These are phyloP conservation scores for Drosophila sechellia DNA, from an alignment of 1,140 invertebrate genomes.

Conservation along the genomic window DNA sequence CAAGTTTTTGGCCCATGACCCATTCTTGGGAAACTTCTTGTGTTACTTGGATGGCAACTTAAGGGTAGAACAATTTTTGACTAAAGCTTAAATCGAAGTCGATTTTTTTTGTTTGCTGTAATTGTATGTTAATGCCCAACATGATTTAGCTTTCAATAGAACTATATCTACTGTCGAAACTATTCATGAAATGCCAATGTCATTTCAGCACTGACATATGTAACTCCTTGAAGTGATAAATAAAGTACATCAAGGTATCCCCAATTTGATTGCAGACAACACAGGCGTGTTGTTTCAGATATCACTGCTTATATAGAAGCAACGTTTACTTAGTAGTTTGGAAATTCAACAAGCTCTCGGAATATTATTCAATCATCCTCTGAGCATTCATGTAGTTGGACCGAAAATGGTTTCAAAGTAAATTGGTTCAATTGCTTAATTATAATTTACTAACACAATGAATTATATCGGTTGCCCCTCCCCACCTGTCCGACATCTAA, in stretches of 20 bases:
- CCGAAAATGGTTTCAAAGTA: neutral
- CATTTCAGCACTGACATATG: too few species aligned
- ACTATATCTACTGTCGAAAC: neutral
- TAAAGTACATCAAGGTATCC: neutral
- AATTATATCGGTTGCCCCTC: neutral
- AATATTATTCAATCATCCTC: neutral
- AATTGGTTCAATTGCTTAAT: conserved; percentile 1
- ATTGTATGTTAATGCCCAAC: neutral
- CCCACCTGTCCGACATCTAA: neutral
- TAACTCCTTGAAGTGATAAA: too few species aligned
- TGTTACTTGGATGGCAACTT: conserved; percentile 50
- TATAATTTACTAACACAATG: neutral
- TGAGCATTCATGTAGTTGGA: neutral
- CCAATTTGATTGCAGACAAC: neutral
- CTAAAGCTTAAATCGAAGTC: neutral
- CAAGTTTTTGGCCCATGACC: conserved; percentile 50
- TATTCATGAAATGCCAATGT: too few species aligned
- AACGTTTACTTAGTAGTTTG: conserved; percentile 2
- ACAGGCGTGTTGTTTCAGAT: neutral
- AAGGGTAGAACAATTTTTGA: conserved; percentile 8
- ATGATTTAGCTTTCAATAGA: too few species aligned
- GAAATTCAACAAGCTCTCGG: neutral
- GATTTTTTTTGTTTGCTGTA: neutral
- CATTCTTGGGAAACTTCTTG: conserved; percentile 35
- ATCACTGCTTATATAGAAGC: neutral